A percentile compares a stretch with the other conserved stretches of the same genome.
Conservation (phyloP, 1,140 invertebrate species). For the Paramacrobiotus metropolitanus region DNA sequence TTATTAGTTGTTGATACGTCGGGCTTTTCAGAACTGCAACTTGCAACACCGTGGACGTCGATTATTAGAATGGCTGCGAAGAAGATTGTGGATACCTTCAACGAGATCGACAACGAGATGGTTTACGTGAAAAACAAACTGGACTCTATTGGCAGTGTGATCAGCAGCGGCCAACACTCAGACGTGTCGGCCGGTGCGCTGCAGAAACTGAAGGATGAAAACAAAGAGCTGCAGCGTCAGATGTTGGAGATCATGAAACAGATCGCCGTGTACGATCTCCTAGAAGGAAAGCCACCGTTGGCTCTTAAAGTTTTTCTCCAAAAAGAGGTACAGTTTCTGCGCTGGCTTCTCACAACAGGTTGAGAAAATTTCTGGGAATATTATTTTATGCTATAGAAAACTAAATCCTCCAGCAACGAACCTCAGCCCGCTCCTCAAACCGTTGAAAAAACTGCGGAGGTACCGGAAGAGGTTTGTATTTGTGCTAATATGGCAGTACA, state of each 20-base stretch:
- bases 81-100: neutral
- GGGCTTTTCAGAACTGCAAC: no score
- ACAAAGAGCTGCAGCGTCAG: neutral
- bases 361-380: neutral
- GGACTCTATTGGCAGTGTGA: neutral
- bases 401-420: neutral
- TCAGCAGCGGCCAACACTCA: neutral
- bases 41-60: neutral
- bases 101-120: slow-evolving; percentile 1
- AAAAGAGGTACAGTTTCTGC: neutral
- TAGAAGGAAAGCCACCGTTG: neutral
- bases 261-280: neutral
- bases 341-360: neutral
- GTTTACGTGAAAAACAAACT: slow-evolving; percentile 1
- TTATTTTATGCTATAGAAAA: neutral
- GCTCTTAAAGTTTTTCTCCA: neutral
- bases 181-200: neutral
- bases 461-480: neutral
- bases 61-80: neutral
- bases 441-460: neutral
- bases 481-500: neutral
- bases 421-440: neutral
- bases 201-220: neutral
- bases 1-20: no score
- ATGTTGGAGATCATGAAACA: neutral